Evolutionary conservation across 2,888 invertebrate genomes (phyloP).

Genomic region (Clepsis dumicolana): DNA sequence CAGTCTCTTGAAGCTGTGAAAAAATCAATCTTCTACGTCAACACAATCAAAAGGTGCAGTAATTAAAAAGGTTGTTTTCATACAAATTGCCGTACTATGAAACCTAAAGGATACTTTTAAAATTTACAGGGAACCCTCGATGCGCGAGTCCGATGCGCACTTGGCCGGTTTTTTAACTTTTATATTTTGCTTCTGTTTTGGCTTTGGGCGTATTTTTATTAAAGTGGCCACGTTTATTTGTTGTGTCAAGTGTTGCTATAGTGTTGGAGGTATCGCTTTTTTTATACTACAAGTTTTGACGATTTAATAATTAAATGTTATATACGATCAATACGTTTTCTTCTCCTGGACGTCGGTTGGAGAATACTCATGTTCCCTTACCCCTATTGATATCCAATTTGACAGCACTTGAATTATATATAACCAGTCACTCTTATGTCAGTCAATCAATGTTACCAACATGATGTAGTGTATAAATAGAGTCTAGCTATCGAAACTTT

Average conservation of each 20-base stretch:
- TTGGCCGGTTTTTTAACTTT: too few relatives aligned
- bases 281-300: not conserved
- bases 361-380: not conserved
- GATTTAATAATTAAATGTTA: not conserved
- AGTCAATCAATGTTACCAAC: not conserved
- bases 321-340: not conserved
- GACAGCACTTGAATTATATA: not conserved
- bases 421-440: not conserved
- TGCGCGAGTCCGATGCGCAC: too few relatives aligned
- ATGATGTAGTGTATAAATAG: not conserved
- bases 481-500: too few relatives aligned
- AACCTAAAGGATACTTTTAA: too few relatives aligned
- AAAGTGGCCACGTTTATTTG: constrained; percentile 1
- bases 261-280: not conserved
- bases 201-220: constrained; percentile 11
- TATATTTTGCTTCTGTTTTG: constrained; percentile 14
- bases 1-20: too few relatives aligned
- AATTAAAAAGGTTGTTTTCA: too few relatives aligned
- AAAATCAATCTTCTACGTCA: too few relatives aligned
- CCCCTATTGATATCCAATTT: not conserved
- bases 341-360: not conserved
- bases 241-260: constrained; percentile 1
- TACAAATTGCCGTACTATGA: too few relatives aligned
- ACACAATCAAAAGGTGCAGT: too few relatives aligned
- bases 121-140: too few relatives aligned